Base-by-base conservation (phyloP, 2,888 invertebrate genomes). In the Drosophila planitibia region DNA sequence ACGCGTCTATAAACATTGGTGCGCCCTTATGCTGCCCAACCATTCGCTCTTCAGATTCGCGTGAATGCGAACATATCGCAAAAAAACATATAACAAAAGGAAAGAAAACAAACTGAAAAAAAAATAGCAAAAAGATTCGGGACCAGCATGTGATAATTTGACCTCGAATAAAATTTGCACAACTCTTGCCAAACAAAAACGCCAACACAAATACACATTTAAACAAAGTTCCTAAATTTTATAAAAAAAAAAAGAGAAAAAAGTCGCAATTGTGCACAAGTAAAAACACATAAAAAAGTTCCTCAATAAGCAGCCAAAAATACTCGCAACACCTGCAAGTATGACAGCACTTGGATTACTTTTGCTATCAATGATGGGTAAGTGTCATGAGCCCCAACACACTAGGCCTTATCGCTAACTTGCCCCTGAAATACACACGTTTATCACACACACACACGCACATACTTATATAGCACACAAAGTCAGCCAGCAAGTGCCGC, bases 301-400 rank as follows among this genome's bases (percentile, higher is more conserved):
- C 81, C 80, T 76, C 71, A 81, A 74, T 72, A 82, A 79, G 37
- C 37, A 66, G 44, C 54, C 55, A 39, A 63, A 57, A 72, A 69
- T 52, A 66, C 47, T 35, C 68, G 47, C 47, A 76, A 73, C 57
- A 73, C 30, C 64, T 73, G 52, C 52, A 72, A 79, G 30, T 58
- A 85, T 86, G 85, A 83, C 85, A 74, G 89, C 89, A 69, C 80
- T 92, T 72, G 91, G 92, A 81, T 91, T 92, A 90, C 74, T 92
- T 81, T 67, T 91, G 67, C 80, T 92, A 89, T 90, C 91, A 77
- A 86, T 91, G 86, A 84, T 91, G 89, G 92, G 92, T 92, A 88
- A 92, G 92, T 91, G 74, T 55, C 61, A 28, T 53, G 47, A 28
- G 44, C 41, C 22, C 39, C 39, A 30, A 44, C 35, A 44, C 35